Conservation (phyloP, 2,113 vertebrate species). For the Melanerpes aurifrons region DNA sequence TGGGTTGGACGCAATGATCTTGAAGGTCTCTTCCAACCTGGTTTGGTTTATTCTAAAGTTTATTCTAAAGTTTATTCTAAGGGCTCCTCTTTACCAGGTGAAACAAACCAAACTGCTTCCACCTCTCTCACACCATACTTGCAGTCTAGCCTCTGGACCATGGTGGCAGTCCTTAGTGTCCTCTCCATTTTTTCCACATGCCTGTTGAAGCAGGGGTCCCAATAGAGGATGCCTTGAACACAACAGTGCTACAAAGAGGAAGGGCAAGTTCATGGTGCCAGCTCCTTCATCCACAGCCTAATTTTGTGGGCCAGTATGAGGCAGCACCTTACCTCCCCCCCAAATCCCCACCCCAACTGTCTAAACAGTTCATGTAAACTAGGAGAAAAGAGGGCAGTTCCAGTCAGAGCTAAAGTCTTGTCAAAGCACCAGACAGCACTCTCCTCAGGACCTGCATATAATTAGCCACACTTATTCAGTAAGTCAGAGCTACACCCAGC, state of each 20-base stretch:
- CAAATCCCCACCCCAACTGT: fast-evolving
- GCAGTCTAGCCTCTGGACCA: not conserved
- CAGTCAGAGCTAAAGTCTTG: not conserved
- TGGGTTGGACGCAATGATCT: no score
- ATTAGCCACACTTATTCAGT: not conserved
- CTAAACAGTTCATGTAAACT: not conserved
- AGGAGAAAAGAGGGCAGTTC: not conserved
- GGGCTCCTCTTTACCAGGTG: fast-evolving
- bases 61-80: not conserved
- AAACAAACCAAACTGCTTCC: not conserved
- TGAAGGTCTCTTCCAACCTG: no score
- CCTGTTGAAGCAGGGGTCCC: not conserved
- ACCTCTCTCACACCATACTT: fast-evolving
- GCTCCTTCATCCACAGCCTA: not conserved
- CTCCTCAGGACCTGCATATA: not conserved
- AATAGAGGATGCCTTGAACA: not conserved
- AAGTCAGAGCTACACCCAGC: not conserved
- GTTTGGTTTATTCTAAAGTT: no score
- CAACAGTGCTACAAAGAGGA: not conserved
- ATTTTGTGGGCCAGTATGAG: fast-evolving
- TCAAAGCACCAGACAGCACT: not conserved
- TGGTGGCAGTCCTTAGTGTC: not conserved
- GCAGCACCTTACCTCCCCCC: not conserved
- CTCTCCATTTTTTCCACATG: not conserved
- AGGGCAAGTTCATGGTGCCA: not conserved